A percentile compares a stretch with the other conserved stretches of the same genome.
phyloP scores from a whole-genome alignment of 2,797 vertebrate species.

The Coilia nasus region DNA sequence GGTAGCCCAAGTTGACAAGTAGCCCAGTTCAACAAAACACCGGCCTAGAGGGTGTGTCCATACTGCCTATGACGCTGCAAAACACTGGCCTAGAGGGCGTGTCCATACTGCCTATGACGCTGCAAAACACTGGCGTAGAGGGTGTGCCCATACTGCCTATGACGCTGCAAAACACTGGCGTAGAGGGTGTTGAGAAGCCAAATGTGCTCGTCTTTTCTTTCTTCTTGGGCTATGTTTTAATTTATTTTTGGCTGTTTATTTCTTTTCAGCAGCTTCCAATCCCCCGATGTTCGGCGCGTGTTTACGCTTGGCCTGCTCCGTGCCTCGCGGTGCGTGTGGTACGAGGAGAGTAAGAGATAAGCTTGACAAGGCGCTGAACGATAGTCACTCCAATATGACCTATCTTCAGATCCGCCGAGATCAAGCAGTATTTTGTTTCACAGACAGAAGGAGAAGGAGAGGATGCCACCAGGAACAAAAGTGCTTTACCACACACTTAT shows the following conservation, averaged over 20 bases:
- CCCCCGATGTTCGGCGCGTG: neutral
- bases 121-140: too few relatives aligned
- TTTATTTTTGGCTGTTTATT: neutral
- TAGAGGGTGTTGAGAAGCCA: neutral
- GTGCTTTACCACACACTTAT: neutral
- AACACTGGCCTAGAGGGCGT: too few relatives aligned
- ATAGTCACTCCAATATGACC: constrained; percentile 3
- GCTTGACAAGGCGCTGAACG: constrained; percentile 12
- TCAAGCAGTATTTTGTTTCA: neutral
- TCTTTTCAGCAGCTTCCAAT: constrained; percentile 1
- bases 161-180: too few relatives aligned
- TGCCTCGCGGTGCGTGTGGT: neutral
- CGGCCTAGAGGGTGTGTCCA: neutral
- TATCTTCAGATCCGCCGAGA: neutral
- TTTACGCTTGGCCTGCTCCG: neutral
- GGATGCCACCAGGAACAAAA: neutral
- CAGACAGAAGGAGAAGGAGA: neutral
- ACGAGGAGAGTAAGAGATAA: constrained; percentile 4
- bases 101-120: too few relatives aligned
- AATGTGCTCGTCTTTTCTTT: neutral
- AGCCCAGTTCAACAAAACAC: too few relatives aligned
- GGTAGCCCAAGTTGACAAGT: too few relatives aligned
- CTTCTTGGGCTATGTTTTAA: neutral
- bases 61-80: too few relatives aligned
- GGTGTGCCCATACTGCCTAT: too few relatives aligned